Percentiles rank a stretch among this genome's conserved stretches.
Conservation (phyloP, 2,797 vertebrate genomes). For the Chrysocyon brachyurus region DNA sequence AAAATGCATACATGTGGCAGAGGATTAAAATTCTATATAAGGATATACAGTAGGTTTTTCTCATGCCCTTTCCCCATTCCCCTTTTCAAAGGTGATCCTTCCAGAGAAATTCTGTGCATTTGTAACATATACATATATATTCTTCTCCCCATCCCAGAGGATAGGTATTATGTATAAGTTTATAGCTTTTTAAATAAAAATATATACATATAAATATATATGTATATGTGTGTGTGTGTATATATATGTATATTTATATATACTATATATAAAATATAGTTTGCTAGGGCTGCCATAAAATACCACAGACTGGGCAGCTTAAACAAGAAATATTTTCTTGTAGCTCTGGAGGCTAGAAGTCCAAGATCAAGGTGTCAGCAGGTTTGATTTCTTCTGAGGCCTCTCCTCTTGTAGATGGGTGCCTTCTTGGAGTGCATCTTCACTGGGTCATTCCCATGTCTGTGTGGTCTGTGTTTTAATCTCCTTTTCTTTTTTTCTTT, state of each 20-base stretch:
- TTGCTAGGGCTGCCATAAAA: neutral
- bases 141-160: neutral
- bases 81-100: neutral
- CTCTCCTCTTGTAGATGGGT: neutral
- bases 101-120: neutral
- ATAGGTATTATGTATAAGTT: neutral
- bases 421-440: neutral
- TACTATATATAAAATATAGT: neutral
- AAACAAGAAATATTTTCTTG: neutral
- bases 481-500: neutral
- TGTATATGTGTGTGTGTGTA: no score
- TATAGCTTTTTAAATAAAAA: neutral
- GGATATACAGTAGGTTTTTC: neutral
- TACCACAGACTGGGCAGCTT: neutral
- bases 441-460: neutral
- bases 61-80: neutral
- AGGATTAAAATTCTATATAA: neutral
- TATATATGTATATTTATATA: neutral
- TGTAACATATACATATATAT: neutral
- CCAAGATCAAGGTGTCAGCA: neutral
- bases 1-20: neutral
- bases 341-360: neutral
- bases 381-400: neutral
- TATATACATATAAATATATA: neutral
- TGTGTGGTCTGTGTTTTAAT: neutral